These are phyloP conservation scores for Cephus cinctus DNA, from an alignment of 1,140 invertebrate species.

Conservation along the genomic window DNA sequence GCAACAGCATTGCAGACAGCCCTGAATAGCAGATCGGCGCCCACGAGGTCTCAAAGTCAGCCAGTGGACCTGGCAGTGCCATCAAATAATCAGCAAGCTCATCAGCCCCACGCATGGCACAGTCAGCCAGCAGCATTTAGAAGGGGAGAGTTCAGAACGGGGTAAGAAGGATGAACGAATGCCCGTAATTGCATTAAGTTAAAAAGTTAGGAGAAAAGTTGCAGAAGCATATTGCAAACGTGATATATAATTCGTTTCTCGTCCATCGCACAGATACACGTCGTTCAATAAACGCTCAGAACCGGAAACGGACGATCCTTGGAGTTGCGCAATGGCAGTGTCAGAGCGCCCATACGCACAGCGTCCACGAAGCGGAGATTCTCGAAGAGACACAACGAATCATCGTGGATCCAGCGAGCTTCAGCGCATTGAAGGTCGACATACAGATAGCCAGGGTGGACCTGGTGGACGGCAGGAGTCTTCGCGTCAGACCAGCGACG, in stretches of 20 bases:
- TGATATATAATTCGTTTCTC: not conserved
- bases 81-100: constrained; percentile 30
- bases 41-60: constrained; percentile 57
- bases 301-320: constrained; percentile 45
- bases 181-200: too few species aligned
- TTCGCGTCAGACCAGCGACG: constrained; percentile 49
- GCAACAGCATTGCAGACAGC: constrained; percentile 47
- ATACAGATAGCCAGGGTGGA: too few species aligned
- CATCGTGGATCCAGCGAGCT: constrained; percentile 26
- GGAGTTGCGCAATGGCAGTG: constrained; percentile 42
- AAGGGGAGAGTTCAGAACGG: constrained; percentile 48
- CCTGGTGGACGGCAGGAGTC: too few species aligned
- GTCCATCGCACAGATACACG: constrained; percentile 40
- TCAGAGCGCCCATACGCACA: constrained; percentile 23
- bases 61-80: constrained; percentile 53
- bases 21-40: constrained; percentile 43
- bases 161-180: constrained; percentile 32
- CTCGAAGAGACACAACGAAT: constrained; percentile 34
- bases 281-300: constrained; percentile 53
- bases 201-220: too few species aligned
- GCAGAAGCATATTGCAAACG: too few species aligned
- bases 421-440: too few species aligned
- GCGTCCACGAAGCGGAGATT: constrained; percentile 43
- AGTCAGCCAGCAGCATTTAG: constrained; percentile 51
- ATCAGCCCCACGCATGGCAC: constrained; percentile 50